Conservation (phyloP, 2,888 invertebrate species). For the Dryobotodes eremita region DNA sequence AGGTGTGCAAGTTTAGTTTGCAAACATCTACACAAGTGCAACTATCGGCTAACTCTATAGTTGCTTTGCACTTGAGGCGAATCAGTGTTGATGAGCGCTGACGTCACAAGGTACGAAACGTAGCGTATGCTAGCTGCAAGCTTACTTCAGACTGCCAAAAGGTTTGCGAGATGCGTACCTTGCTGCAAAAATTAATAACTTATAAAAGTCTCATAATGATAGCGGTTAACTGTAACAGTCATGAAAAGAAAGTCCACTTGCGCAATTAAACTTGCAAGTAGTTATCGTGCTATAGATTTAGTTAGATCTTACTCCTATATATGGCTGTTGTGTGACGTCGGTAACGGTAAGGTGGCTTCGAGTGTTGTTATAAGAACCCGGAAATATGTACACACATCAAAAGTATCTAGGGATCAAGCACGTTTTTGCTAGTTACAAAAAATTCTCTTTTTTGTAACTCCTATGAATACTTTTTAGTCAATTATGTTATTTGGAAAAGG, state of each 20-base stretch:
- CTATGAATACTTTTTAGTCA: too few relatives aligned
- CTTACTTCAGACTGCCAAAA: too few relatives aligned
- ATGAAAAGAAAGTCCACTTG: not conserved
- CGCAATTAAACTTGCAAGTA: constrained; percentile 6
- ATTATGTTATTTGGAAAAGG: too few relatives aligned
- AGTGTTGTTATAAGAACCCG: not conserved
- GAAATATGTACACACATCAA: too few relatives aligned
- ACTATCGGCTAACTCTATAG: not conserved
- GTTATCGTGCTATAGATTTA: not conserved
- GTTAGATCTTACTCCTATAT: not conserved
- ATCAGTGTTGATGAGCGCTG: not conserved
- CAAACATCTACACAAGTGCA: not conserved
- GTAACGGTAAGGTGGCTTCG: constrained; percentile 19
- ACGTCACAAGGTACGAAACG: not conserved
- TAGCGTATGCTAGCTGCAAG: not conserved
- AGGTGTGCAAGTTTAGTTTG: not conserved
- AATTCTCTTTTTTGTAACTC: too few relatives aligned
- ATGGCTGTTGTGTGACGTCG: constrained; percentile 12
- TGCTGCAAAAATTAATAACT: not conserved
- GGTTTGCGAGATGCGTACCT: not conserved
- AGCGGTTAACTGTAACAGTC: not conserved
- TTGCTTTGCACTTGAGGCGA: not conserved
- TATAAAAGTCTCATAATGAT: not conserved
- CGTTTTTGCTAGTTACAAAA: too few relatives aligned
- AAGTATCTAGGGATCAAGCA: too few relatives aligned